Conservation (phyloP, 2,113 vertebrate species). For the Montifringilla adamsi region DNA sequence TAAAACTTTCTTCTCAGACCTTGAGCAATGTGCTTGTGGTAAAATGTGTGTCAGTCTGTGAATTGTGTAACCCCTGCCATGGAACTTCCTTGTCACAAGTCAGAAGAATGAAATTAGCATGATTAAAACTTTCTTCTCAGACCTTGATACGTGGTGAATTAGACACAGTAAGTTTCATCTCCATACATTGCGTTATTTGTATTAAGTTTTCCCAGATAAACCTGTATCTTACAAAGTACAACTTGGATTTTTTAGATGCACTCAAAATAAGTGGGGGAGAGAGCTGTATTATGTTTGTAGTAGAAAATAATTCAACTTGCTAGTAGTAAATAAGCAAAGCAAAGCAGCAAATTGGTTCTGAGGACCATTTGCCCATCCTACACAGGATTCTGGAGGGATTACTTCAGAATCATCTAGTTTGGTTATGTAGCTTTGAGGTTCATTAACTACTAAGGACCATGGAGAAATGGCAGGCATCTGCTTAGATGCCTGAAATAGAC, state of each 20-base stretch:
- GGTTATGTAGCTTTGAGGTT: not conserved
- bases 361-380: not conserved
- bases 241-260: not conserved
- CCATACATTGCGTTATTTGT: not conserved
- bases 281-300: not conserved
- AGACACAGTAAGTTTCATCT: not conserved
- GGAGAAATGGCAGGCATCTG: not conserved
- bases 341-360: not conserved
- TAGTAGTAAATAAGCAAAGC: not conserved
- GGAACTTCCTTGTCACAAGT: not conserved
- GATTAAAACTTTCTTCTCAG: not conserved
- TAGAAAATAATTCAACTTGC: not conserved
- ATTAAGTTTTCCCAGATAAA: not conserved
- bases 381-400: not conserved
- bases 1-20: no score
- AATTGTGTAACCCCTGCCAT: not conserved
- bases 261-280: not conserved
- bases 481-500: not conserved
- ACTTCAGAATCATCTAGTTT: not conserved
- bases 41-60: not conserved
- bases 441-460: not conserved
- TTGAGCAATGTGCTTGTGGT: not conserved
- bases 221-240: accelerated
- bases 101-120: not conserved
- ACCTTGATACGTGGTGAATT: not conserved